Evolutionary conservation across 1,140 invertebrate genomes (phyloP).

Genomic region (Eulimnadia texana): DNA sequence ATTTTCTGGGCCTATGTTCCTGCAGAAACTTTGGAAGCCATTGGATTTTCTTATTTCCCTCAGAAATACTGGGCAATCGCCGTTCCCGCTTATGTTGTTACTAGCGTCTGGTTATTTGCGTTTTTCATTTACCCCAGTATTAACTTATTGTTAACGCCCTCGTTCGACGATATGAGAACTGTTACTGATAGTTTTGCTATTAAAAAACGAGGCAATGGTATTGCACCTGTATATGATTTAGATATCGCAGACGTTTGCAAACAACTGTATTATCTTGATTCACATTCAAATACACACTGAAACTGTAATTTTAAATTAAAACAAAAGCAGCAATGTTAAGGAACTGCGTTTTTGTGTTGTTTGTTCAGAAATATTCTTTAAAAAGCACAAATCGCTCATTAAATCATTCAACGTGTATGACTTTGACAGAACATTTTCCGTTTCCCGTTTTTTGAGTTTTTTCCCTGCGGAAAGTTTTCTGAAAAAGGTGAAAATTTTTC

Average conservation of each 20-base stretch:
- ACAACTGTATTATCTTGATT: slow-evolving; percentile 30
- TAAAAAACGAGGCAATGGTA: slow-evolving; percentile 24
- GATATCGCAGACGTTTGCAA: slow-evolving; percentile 40
- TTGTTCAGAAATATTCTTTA: background rate
- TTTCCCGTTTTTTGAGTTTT: background rate
- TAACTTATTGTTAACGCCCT: slow-evolving; percentile 56
- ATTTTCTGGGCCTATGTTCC: slow-evolving; percentile 69
- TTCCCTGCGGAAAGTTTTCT: background rate
- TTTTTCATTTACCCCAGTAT: slow-evolving; percentile 71
- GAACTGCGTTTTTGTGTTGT: background rate
- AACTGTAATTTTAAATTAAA: too few relatives aligned
- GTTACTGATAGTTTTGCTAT: slow-evolving; percentile 46
- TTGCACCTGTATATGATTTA: slow-evolving; percentile 43
- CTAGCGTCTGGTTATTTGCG: slow-evolving; percentile 53
- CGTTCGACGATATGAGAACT: slow-evolving; percentile 49
- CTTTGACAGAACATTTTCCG: background rate
- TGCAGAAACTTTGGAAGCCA: slow-evolving; percentile 42
- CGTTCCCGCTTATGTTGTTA: slow-evolving; percentile 60
- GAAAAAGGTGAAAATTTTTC: background rate
- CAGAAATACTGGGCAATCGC: slow-evolving; percentile 80
- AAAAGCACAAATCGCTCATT: background rate
- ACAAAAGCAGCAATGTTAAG: background rate
- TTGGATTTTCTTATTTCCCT: slow-evolving; percentile 64
- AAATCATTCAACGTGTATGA: background rate
- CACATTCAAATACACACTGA: background rate